Conservation (phyloP, 2,113 vertebrate species). For the Edolisoma coerulescens region DNA sequence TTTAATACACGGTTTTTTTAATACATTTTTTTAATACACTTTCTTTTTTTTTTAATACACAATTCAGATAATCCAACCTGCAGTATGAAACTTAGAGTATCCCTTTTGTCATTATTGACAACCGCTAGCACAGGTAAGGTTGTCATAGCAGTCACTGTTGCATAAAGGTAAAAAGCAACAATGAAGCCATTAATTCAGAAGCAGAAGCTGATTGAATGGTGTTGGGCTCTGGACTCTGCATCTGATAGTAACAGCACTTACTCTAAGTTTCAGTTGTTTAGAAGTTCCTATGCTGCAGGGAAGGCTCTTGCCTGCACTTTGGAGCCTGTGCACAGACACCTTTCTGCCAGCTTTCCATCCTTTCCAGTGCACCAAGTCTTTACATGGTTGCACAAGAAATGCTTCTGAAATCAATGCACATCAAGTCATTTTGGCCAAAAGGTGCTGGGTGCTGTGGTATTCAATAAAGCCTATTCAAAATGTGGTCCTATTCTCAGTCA, state of each 20-base stretch:
- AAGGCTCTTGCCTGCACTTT: neutral
- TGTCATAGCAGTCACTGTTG: slow-evolving; percentile 19
- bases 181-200: slow-evolving; percentile 12
- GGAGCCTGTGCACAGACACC: neutral
- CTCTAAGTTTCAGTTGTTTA: neutral
- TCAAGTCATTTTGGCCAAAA: neutral
- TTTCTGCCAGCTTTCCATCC: neutral
- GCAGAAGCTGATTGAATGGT: slow-evolving; percentile 10
- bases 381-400: neutral
- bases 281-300: neutral
- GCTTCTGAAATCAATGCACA: neutral
- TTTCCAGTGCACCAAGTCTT: neutral
- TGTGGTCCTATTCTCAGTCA: slow-evolving; percentile 12
- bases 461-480: neutral
- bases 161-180: neutral
- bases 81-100: slow-evolving; percentile 44
- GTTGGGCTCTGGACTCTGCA: neutral
- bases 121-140: slow-evolving; percentile 9
- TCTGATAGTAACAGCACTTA: neutral
- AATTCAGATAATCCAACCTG: slow-evolving; percentile 44
- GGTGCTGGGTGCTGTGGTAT: neutral
- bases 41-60: neutral
- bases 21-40: neutral
- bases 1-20: too few species aligned
- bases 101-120: slow-evolving; percentile 23